Conservation (phyloP, 2,797 vertebrate genomes). For the Okamejei kenojei region DNA sequence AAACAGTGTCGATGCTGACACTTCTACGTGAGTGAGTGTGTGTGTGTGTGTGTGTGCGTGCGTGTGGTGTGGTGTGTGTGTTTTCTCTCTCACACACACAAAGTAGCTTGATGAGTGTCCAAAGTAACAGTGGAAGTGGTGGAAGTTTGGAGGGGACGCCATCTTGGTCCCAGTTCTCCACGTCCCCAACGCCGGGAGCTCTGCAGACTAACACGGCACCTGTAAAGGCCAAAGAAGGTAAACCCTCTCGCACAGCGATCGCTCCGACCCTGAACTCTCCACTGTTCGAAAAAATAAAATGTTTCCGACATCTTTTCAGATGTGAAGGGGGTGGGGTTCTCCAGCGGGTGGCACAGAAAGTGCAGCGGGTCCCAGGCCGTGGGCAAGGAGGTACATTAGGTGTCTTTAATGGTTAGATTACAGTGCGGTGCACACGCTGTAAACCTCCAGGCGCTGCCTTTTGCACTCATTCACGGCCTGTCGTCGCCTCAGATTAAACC, state of each 20-base stretch:
- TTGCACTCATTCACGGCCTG: not conserved
- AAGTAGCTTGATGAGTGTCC: constrained; percentile 96
- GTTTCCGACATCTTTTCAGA: constrained; percentile 49
- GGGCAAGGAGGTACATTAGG: constrained; percentile 8
- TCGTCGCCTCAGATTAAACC: not conserved
- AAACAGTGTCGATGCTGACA: constrained; percentile 47
- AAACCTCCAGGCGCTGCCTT: not conserved
- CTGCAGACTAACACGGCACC: constrained; percentile 77
- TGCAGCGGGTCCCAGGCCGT: constrained; percentile 21
- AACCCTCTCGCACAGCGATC: constrained; percentile 39
- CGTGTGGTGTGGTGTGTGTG: constrained; percentile 39
- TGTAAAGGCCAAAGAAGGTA: constrained; percentile 83
- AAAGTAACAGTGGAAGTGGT: constrained; percentile 90
- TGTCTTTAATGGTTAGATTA: constrained; percentile 24
- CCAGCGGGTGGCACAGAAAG: not conserved
- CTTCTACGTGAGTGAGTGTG: constrained; percentile 40
- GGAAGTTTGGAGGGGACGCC: constrained; percentile 96
- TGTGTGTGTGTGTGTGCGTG: too few relatives aligned
- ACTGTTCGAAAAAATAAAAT: too few relatives aligned
- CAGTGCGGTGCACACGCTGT: constrained; percentile 20
- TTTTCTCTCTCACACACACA: constrained; percentile 56
- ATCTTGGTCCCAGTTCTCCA: constrained; percentile 97
- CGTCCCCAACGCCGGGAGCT: constrained; percentile 80
- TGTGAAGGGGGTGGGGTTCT: constrained; percentile 39
- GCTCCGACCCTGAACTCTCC: not conserved